These are phyloP conservation scores for Drosophila antonietae DNA, from an alignment of 2,888 invertebrate species.

Conservation along the genomic window DNA sequence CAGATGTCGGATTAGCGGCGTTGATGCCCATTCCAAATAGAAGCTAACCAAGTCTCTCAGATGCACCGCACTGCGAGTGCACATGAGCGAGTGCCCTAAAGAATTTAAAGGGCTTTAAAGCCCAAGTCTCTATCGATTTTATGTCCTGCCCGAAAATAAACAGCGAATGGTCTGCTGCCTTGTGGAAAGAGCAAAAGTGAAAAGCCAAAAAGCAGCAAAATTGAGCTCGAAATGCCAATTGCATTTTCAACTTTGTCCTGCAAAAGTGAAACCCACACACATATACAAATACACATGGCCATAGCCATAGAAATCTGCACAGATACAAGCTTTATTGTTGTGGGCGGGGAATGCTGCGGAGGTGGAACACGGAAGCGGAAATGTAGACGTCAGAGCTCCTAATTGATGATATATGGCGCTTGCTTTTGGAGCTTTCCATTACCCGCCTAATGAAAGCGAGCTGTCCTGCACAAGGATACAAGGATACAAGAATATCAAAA, in stretches of 20 bases:
- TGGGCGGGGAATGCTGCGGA: not conserved
- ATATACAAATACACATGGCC: not conserved
- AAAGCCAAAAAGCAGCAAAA: conserved; percentile 30
- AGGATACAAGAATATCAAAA: not conserved
- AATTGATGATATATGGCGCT: conserved; percentile 55
- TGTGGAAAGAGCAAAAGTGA: conserved; percentile 9
- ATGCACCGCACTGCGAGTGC: conserved; percentile 5
- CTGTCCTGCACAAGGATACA: conserved; percentile 5
- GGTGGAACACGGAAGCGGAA: conserved; percentile 8
- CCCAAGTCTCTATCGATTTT: conserved; percentile 41
- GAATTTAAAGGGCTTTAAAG: conserved; percentile 18
- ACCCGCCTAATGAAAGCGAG: conserved; percentile 15
- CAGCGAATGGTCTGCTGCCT: conserved; percentile 9
- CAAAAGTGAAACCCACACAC: not conserved
- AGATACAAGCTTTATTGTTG: not conserved
- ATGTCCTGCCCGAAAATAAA: conserved; percentile 15
- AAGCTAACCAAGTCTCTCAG: conserved; percentile 1
- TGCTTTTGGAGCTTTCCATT: conserved; percentile 25
- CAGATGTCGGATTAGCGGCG: conserved; percentile 44
- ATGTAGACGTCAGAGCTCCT: conserved; percentile 42
- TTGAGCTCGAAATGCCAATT: conserved; percentile 46
- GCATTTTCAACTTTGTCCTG: conserved; percentile 31
- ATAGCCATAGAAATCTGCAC: not conserved
- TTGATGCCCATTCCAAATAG: conserved; percentile 23
- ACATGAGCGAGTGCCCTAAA: conserved; percentile 7